Evolutionary conservation across 2,797 vertebrate species (phyloP).

Genomic region (Trichosurus vulpecula): DNA sequence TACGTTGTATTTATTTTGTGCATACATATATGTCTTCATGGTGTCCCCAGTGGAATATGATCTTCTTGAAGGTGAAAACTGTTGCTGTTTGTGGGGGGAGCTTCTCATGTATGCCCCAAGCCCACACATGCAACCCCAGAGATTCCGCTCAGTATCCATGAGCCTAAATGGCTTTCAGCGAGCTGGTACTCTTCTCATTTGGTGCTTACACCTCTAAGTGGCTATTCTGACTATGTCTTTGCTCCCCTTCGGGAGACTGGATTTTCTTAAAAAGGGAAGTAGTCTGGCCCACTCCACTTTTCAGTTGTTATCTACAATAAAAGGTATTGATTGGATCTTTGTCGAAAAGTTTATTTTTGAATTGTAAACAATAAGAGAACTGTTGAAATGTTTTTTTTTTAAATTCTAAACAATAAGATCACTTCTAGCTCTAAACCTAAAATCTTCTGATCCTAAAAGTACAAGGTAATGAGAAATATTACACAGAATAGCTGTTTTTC

Average conservation of each 20-base stretch:
- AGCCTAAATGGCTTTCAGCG: background rate
- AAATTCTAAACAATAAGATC: background rate
- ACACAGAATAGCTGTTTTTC: background rate
- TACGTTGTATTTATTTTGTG: background rate
- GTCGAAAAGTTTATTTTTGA: background rate
- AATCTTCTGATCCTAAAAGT: background rate
- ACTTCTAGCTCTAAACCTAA: background rate
- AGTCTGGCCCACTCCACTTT: background rate
- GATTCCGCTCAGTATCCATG: background rate
- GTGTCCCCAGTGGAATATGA: background rate
- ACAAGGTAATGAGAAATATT: background rate
- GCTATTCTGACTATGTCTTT: background rate
- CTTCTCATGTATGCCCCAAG: background rate
- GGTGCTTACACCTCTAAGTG: background rate
- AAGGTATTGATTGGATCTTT: background rate
- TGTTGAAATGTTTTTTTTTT: background rate
- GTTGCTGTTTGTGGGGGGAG: background rate
- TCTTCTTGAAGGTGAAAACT: background rate
- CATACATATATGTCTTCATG: background rate
- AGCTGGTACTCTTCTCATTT: background rate
- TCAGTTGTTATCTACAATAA: background rate
- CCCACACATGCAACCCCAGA: background rate
- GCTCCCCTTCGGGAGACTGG: background rate
- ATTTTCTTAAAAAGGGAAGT: background rate
- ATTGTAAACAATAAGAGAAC: background rate